Percentiles rank a stretch among this genome's conserved stretches.
Evolutionary conservation across 2,888 invertebrate species (phyloP).

Genomic region (Ametastegia equiseti): DNA sequence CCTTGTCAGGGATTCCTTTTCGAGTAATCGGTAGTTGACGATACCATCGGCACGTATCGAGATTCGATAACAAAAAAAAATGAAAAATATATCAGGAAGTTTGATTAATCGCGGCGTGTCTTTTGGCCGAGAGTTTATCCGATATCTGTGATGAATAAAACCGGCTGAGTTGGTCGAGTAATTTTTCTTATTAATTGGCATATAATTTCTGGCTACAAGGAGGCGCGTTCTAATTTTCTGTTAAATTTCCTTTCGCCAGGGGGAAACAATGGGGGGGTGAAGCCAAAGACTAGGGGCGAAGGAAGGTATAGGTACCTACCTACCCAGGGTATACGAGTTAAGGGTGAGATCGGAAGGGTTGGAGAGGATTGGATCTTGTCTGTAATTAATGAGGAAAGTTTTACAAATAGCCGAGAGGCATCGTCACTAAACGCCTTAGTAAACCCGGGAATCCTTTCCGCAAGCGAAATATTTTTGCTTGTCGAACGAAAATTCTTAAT

Average conservation of each 20-base stretch:
- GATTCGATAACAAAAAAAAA: slow-evolving; percentile 14
- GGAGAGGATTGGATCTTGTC: slow-evolving; percentile 68
- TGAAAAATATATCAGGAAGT: background rate
- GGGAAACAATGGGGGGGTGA: slow-evolving; percentile 64
- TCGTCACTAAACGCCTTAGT: slow-evolving; percentile 61
- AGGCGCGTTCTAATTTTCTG: slow-evolving; percentile 66
- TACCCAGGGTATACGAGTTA: slow-evolving; percentile 53
- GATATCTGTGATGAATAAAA: slow-evolving; percentile 39
- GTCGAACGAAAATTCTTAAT: slow-evolving; percentile 62
- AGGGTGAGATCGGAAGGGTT: slow-evolving; percentile 56
- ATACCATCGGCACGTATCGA: background rate
- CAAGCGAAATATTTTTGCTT: slow-evolving; percentile 60
- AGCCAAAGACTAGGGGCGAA: slow-evolving; percentile 51
- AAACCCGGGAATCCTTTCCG: slow-evolving; percentile 59
- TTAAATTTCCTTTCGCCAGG: slow-evolving; percentile 64
- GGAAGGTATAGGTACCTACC: too few species aligned
- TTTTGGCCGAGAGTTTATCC: slow-evolving; percentile 27
- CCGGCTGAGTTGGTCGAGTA: slow-evolving; percentile 27
- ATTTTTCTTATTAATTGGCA: slow-evolving; percentile 63
- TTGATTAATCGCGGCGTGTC: slow-evolving; percentile 29
- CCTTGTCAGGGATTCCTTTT: background rate
- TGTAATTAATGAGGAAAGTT: slow-evolving; percentile 73
- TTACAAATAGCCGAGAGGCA: slow-evolving; percentile 69
- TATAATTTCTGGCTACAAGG: slow-evolving; percentile 58
- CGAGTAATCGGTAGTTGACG: background rate